Base-by-base conservation (phyloP, 1,140 invertebrate genomes). In the Drosophila dunni region DNA sequence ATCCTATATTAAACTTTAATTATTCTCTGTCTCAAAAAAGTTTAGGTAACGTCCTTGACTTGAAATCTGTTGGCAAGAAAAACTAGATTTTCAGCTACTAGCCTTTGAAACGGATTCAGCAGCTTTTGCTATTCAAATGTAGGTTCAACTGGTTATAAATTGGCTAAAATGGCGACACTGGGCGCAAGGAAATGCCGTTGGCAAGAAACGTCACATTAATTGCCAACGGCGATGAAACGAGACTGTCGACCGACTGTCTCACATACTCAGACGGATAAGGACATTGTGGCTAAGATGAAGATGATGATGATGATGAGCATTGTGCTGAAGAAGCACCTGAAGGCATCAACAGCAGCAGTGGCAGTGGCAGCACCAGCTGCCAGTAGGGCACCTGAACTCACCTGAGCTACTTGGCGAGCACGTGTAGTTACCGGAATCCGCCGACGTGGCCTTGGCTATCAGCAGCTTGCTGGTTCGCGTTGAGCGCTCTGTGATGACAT, bases 351-450 rank as follows among this genome's bases (percentile, higher is more conserved):
- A 57, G 5, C 45, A 40, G 15, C 44, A 46, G 3, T 4, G 5
- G 24, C 6, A 29, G 24, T 2, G 3, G 24, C 24, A 24, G 24
- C 33, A 17, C 2, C n/a, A 11, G 48, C 0, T 2, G n/a, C 6
- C 33, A 54, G n/a, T 11, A 54, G 34, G 34, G 56, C 51, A 45
- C n/a, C n/a, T n/a, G n/a, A 29, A 78, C 77, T 79, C 81, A 95
- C 94, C 94, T 85, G 94, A 94, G 83, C 93, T 94, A 79, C 94
- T 94, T 15, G 96, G 96, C 11, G 96, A 95, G 91, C 97, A 98
- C 7, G 97, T 97, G 92, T 97, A 98, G 93, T 97, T 97, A 29
- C 97, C 97, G 11, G 96, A 97, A 93, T 97, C 96, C 66, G 94
- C 93, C 7, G 96, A 94, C 50, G 95, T 94, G 46, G 96, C 96